Evolutionary conservation across 1,140 invertebrate genomes (phyloP).

Genomic region (Meloidogyne chitwoodi): DNA sequence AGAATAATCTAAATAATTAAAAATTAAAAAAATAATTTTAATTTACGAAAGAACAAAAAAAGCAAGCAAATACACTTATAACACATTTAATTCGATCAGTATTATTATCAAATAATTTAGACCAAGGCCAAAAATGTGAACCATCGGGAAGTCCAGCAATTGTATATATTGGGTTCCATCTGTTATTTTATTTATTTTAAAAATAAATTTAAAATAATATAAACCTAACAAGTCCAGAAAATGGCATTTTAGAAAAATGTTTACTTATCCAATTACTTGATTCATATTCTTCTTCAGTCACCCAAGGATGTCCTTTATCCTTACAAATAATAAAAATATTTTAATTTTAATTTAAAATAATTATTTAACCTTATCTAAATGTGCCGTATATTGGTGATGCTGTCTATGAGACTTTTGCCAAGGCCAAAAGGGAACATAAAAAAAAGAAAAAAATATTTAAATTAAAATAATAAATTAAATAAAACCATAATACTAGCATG

Average conservation of each 20-base stretch:
- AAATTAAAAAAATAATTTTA: constrained; percentile 21
- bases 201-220: neutral
- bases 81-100: constrained; percentile 52
- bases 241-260: constrained; percentile 50
- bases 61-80: constrained; percentile 40
- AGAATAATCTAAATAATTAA: constrained; percentile 50
- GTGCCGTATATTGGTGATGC: constrained; percentile 54
- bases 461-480: neutral
- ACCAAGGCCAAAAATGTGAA: constrained; percentile 54
- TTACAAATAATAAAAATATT: constrained; percentile 16
- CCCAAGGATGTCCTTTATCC: constrained; percentile 56
- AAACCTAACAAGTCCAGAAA: constrained; percentile 43
- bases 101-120: constrained; percentile 48
- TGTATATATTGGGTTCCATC: constrained; percentile 56
- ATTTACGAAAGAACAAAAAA: constrained; percentile 15
- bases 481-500: constrained; percentile 47
- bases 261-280: constrained; percentile 26
- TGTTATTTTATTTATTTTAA: too few species aligned
- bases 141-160: constrained; percentile 54
- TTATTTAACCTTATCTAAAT: constrained; percentile 37
- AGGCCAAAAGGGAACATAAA: constrained; percentile 42
- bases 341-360: neutral
- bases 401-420: constrained; percentile 57
- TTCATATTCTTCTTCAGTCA: constrained; percentile 44
- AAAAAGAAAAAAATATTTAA: neutral